Evolutionary conservation across 2,113 vertebrate genomes (phyloP).

Genomic region (Paradoxurus hermaphroditus): DNA sequence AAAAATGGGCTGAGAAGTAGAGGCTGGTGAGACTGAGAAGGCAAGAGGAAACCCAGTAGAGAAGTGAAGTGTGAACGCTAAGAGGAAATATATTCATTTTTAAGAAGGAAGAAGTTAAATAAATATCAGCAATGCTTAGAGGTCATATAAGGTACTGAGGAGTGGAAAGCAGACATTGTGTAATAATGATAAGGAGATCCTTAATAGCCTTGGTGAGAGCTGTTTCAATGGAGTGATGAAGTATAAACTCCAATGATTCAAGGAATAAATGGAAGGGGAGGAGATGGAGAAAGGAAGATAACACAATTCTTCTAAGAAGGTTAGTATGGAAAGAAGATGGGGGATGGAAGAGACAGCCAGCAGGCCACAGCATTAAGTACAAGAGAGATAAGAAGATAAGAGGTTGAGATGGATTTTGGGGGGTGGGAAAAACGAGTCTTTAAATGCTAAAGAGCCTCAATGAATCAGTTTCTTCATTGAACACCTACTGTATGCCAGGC

Average conservation of each 20-base stretch:
- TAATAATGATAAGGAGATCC: not conserved
- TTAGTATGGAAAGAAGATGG: not conserved
- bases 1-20: not conserved
- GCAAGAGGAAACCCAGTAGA: not conserved
- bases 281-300: conserved; percentile 26
- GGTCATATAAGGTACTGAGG: not conserved
- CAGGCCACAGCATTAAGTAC: not conserved
- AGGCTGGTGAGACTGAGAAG: not conserved
- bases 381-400: not conserved
- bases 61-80: not conserved
- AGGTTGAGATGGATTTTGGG: not conserved
- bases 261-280: not conserved
- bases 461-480: not conserved
- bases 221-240: not conserved
- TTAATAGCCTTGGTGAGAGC: not conserved
- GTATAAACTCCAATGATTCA: not conserved
- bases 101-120: not conserved
- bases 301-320: not conserved
- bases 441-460: not conserved
- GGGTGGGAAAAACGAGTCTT: not conserved
- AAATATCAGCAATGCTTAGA: not conserved
- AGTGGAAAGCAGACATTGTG: not conserved
- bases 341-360: not conserved
- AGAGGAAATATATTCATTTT: not conserved
- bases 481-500: not conserved